Evolutionary conservation across 2,888 invertebrate genomes (phyloP).

Genomic region (Philereme vetulata): DNA sequence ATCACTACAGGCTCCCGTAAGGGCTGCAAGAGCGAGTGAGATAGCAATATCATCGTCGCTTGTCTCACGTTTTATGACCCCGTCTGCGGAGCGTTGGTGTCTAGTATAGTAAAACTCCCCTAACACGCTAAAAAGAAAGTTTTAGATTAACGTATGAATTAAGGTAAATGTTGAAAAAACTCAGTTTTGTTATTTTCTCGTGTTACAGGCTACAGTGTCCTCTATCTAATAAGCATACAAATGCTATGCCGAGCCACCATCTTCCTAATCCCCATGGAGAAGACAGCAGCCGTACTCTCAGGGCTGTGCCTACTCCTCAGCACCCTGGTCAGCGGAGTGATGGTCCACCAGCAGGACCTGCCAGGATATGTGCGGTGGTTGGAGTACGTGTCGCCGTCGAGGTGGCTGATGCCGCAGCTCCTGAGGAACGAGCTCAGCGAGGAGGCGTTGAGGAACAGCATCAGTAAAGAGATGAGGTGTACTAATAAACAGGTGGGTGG

Average conservation of each 20-base stretch:
- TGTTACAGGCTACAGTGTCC: constrained; percentile 86
- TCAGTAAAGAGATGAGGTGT: constrained; percentile 69
- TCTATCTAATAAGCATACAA: constrained; percentile 88
- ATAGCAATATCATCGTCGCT: no score
- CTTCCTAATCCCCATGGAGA: constrained; percentile 86
- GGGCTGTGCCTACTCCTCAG: constrained; percentile 85
- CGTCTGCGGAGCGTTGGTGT: no score
- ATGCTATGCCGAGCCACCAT: constrained; percentile 87
- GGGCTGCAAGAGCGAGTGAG: no score
- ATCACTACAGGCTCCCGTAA: no score
- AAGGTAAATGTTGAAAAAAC: no score
- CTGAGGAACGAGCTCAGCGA: constrained; percentile 86
- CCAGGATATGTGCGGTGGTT: constrained; percentile 87
- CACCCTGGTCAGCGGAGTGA: constrained; percentile 87
- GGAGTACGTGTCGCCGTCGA: constrained; percentile 87
- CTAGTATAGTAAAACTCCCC: no score
- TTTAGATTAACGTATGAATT: no score
- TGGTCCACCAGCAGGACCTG: constrained; percentile 87
- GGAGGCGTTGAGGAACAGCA: constrained; percentile 84
- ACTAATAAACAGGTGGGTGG: constrained; percentile 18
- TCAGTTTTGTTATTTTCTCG: no score
- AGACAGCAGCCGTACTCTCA: constrained; percentile 85
- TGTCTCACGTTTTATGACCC: no score
- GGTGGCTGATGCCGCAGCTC: constrained; percentile 88
- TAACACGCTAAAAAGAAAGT: no score